Percentiles rank a stretch among this genome's conserved stretches.
Conservation (phyloP, 2,888 invertebrate species). For the Serripes groenlandicus region DNA sequence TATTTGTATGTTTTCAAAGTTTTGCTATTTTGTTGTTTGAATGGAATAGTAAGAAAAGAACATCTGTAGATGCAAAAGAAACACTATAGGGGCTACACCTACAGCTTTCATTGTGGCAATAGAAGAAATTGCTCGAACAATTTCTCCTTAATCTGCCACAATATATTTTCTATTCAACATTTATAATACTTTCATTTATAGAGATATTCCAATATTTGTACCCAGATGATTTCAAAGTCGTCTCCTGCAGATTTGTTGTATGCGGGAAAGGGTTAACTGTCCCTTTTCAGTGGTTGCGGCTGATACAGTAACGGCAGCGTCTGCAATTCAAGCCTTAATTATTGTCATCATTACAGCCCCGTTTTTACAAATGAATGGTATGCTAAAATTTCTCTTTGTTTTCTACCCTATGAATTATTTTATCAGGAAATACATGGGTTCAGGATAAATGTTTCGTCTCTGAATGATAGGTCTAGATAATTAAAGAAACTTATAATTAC, state of each 20-base stretch:
- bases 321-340: conserved; percentile 11
- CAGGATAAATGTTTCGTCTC: neutral
- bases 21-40: too few relatives aligned
- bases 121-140: neutral
- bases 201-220: too few relatives aligned
- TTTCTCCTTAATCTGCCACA: neutral
- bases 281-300: too few relatives aligned
- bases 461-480: neutral
- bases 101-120: neutral
- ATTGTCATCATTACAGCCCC: conserved; percentile 10
- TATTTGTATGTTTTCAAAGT: too few relatives aligned
- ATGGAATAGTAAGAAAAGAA: too few relatives aligned
- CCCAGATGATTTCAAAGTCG: too few relatives aligned
- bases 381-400: neutral
- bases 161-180: neutral
- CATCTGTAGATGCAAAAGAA: too few relatives aligned
- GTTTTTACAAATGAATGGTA: neutral
- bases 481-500: too few relatives aligned
- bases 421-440: neutral
- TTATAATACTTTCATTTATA: too few relatives aligned
- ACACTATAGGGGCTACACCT: too few relatives aligned
- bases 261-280: neutral
- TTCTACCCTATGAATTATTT: neutral
- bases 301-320: neutral
- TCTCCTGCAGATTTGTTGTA: neutral